Percentiles rank a stretch among this genome's conserved stretches.
phyloP scores from a whole-genome alignment of 2,888 invertebrate genomes.

The Leptura quadrifasciata region DNA sequence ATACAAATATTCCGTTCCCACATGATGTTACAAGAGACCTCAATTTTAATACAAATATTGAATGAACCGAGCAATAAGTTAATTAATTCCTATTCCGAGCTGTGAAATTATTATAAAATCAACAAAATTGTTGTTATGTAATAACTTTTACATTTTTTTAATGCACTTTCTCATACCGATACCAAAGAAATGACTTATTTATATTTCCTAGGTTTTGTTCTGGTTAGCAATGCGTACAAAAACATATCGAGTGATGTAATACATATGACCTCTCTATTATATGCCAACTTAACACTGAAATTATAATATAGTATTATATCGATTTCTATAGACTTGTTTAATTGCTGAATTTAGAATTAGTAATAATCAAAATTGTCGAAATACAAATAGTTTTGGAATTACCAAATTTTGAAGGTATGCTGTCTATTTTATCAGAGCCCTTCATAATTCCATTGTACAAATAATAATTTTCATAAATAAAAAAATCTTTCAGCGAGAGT shows the following conservation, averaged over 20 bases:
- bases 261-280: neutral
- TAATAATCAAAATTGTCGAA: too few species aligned
- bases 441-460: too few species aligned
- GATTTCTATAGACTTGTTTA: too few species aligned
- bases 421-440: too few species aligned
- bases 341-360: too few species aligned
- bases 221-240: neutral
- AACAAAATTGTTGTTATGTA: slow-evolving; percentile 19
- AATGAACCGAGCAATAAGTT: slow-evolving; percentile 5
- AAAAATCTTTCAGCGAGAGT: too few species aligned
- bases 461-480: too few species aligned
- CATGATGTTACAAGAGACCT: neutral
- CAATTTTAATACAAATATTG: slow-evolving; percentile 11
- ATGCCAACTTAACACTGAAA: neutral
- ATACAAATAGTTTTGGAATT: too few species aligned
- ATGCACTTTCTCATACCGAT: slow-evolving; percentile 22
- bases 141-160: slow-evolving; percentile 20
- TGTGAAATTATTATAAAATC: slow-evolving; percentile 18
- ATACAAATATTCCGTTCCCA: neutral
- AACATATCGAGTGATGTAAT: neutral
- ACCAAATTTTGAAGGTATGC: too few species aligned
- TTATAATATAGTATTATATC: too few species aligned
- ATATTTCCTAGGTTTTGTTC: slow-evolving; percentile 17
- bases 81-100: slow-evolving; percentile 6
- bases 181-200: neutral